Evolutionary conservation across 2,888 invertebrate species (phyloP).

Genomic region (Dicranocentrus wangi): DNA sequence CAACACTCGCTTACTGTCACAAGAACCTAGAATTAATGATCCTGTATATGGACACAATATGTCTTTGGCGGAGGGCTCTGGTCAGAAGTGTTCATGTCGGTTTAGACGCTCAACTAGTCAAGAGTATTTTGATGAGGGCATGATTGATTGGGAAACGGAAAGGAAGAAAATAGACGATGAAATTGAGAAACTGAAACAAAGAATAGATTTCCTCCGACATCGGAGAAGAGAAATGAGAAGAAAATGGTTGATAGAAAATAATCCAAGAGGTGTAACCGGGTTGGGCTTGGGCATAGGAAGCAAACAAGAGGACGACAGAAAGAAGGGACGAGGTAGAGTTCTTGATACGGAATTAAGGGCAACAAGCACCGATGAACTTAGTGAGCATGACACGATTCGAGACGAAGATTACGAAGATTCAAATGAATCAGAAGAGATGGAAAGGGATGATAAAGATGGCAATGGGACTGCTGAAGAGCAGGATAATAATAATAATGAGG

Average conservation of each 20-base stretch:
- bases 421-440: conserved; percentile 63
- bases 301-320: not conserved
- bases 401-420: conserved; percentile 59
- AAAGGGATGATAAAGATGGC: conserved; percentile 72
- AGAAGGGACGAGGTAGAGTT: conserved; percentile 26
- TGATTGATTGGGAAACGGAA: conserved; percentile 69
- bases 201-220: conserved; percentile 68
- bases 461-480: conserved; percentile 60
- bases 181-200: conserved; percentile 68
- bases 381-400: conserved; percentile 1
- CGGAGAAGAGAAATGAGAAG: conserved; percentile 63
- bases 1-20: conserved; percentile 18
- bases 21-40: conserved; percentile 42
- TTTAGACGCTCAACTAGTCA: conserved; percentile 23
- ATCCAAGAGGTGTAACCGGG: not conserved
- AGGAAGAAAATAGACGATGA: conserved; percentile 70
- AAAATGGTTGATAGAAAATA: conserved; percentile 60
- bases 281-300: not conserved
- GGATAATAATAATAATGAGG: conserved; percentile 39
- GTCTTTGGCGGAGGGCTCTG: not conserved
- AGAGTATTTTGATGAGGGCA: conserved; percentile 11
- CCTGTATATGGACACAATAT: conserved; percentile 40
- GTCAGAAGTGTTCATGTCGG: conserved; percentile 48
- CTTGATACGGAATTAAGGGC: not conserved
- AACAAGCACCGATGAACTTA: not conserved